These are phyloP conservation scores for Artibeus lituratus DNA, from an alignment of 2,797 vertebrate species.

Conservation along the genomic window DNA sequence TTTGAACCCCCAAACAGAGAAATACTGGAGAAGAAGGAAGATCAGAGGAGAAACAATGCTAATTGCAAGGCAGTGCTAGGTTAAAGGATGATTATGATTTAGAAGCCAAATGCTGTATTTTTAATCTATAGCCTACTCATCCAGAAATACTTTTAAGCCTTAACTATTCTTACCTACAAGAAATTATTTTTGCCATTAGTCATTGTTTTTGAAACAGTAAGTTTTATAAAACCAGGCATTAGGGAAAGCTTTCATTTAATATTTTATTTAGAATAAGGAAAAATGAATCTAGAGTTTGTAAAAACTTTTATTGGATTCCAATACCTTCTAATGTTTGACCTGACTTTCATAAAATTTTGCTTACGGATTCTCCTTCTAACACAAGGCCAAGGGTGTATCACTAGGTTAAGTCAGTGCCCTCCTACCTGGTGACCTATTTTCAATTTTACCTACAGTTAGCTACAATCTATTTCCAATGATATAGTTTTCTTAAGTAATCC, in stretches of 20 bases:
- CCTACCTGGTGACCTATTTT: background rate
- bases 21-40: background rate
- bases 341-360: background rate
- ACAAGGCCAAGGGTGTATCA: background rate
- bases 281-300: background rate
- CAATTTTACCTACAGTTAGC: background rate
- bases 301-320: background rate
- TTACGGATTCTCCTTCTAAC: background rate
- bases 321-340: background rate
- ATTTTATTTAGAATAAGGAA: conserved; percentile 17
- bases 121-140: background rate
- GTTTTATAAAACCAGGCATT: background rate
- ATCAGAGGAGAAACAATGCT: background rate
- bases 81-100: background rate
- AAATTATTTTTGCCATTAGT: background rate
- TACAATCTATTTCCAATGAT: background rate
- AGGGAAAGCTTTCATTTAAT: background rate
- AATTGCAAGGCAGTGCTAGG: background rate
- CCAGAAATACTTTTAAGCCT: background rate
- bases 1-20: background rate
- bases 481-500: background rate
- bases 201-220: background rate
- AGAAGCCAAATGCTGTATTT: background rate
- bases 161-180: background rate
- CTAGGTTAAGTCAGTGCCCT: background rate